A percentile compares a stretch with the other conserved stretches of the same genome.
phyloP scores from a whole-genome alignment of 2,888 invertebrate species.

The Cinara cedri region DNA sequence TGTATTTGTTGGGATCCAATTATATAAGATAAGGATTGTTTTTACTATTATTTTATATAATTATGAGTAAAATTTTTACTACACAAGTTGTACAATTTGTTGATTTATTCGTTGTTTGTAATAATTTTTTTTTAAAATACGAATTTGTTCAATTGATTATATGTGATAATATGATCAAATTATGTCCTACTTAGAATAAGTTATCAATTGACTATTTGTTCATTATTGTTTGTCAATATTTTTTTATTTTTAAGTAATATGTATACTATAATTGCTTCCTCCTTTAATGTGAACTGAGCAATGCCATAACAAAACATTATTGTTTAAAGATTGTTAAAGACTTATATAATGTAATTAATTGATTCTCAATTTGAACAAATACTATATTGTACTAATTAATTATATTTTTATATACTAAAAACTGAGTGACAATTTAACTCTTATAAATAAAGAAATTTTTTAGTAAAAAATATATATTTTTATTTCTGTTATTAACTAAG shows the following conservation, averaged over 20 bases:
- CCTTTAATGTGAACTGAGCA: conserved; percentile 1
- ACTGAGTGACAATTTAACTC: neutral
- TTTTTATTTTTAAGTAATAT: conserved; percentile 14
- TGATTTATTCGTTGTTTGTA: conserved; percentile 29
- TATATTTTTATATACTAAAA: conserved; percentile 30
- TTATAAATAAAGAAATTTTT: conserved; percentile 4
- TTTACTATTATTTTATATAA: neutral
- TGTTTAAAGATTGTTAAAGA: no score
- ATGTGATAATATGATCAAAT: neutral
- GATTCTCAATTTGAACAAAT: conserved; percentile 11
- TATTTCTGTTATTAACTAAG: neutral
- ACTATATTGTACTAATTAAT: conserved; percentile 1
- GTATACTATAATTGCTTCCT: neutral
- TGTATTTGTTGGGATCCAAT: no score
- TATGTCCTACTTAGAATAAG: conserved; percentile 29
- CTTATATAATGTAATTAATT: neutral
- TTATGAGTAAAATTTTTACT: neutral
- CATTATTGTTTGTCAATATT: neutral
- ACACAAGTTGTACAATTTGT: neutral
- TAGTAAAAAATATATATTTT: conserved; percentile 40
- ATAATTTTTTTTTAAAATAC: neutral
- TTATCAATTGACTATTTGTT: neutral
- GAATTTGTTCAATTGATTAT: conserved; percentile 10
- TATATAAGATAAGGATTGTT: no score
- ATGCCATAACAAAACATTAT: neutral